A percentile compares a stretch with the other conserved stretches of the same genome.
Evolutionary conservation across 2,113 vertebrate species (phyloP).

Genomic region (Neopipo cinnamomea): DNA sequence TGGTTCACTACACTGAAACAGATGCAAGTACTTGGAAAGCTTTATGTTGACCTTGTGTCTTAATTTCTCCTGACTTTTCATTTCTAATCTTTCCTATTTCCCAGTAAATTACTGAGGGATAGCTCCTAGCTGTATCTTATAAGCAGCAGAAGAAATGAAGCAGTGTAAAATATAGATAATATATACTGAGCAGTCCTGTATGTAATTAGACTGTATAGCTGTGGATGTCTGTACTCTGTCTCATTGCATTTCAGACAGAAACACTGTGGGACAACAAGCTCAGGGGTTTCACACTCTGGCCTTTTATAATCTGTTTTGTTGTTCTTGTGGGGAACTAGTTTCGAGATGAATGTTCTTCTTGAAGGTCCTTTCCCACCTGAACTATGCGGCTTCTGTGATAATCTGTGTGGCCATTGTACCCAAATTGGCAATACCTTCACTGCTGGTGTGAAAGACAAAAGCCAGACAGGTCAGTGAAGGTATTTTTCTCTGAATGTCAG

Average conservation of each 20-base stretch:
- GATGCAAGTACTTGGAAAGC: background rate
- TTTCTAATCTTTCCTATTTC: background rate
- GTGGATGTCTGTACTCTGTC: background rate
- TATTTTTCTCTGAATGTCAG: background rate
- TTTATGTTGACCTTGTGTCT: background rate
- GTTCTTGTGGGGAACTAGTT: background rate
- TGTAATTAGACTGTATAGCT: background rate
- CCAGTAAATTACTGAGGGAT: background rate
- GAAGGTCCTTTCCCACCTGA: background rate
- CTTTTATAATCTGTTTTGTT: background rate
- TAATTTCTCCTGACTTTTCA: constrained; percentile 12
- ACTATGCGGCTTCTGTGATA: background rate
- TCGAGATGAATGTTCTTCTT: background rate
- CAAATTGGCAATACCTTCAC: background rate
- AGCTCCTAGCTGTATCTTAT: background rate
- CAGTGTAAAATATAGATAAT: background rate
- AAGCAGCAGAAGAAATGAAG: background rate
- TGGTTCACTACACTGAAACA: background rate
- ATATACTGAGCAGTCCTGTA: background rate
- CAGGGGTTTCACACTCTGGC: background rate
- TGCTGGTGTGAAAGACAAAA: background rate
- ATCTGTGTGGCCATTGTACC: fast-evolving
- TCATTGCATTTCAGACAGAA: background rate
- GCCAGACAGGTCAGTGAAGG: background rate
- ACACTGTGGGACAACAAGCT: background rate